Base-by-base conservation (phyloP, 2,888 invertebrate genomes). In the Pseudolycoriella hygida region DNA sequence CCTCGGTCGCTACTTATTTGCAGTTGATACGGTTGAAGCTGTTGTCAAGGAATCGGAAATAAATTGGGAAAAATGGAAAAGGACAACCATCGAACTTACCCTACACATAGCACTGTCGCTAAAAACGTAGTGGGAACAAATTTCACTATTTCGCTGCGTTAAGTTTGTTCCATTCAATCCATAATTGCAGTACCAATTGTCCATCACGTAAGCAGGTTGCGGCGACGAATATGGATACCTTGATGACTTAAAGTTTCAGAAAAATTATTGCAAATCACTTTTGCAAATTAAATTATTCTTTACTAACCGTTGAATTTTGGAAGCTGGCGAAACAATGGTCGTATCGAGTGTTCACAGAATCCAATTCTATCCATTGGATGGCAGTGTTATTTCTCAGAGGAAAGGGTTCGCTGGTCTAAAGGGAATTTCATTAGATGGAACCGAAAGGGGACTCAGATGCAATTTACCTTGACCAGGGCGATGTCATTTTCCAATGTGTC, bases 401-500 rank as follows among this genome's bases (percentile, higher is more conserved):
- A 5, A 34, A 34, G 8, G 34, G 34, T 12, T 34, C n/a, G 15
- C 11, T 14, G 15, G 11, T 12, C 34, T 34, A 14, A 34, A 34
- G 11, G 3, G 15, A 4, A 10, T 25, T 25, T 25, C 25, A 8
- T 25, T 25, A 25, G 25, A 4, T 25, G 5, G 25, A 25, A 25
- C 8, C 25, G n/a, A n/a, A n/a, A n/a, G n/a, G n/a, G n/a, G n/a
- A n/a, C n/a, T n/a, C n/a, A n/a, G 6, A 52, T 48, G n/a, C 48
- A 43, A 17, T 48, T 50, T 40, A 57, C 44, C 14, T 50, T 54
- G 25, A 57, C 39, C 17, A 57, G 5, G 3, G 57, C 56, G 14
- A 57, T 43, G 48, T 57, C 56, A 48, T 57, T 54, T 30, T 51
- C 54, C 34, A 51, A 45, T 0, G 55, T 55, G 3, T 45, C 46